These are phyloP conservation scores for Heterodera carotae DNA, from an alignment of 1,140 invertebrate genomes.

Conservation along the genomic window DNA sequence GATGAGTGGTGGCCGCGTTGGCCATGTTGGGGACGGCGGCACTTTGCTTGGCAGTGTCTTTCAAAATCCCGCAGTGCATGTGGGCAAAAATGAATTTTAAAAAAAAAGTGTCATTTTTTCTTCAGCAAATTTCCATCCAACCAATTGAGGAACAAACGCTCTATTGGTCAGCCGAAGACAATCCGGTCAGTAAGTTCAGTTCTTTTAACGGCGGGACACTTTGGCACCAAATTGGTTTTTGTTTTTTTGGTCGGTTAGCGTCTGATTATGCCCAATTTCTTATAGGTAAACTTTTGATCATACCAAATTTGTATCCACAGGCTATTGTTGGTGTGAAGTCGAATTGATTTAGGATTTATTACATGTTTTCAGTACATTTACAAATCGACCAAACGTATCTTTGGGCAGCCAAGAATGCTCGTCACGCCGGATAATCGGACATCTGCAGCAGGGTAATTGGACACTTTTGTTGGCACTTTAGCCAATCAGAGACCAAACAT, in stretches of 20 bases:
- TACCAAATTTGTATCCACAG: no score
- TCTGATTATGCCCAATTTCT: no score
- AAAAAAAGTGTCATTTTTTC: conserved; percentile 5
- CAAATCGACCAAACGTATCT: conserved; percentile 61
- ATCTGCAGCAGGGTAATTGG: not conserved
- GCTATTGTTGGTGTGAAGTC: no score
- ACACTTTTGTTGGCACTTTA: no score
- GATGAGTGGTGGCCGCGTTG: not conserved
- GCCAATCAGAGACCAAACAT: no score
- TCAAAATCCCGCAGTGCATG: conserved; percentile 23
- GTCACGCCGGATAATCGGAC: not conserved
- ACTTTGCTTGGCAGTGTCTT: conserved; percentile 11
- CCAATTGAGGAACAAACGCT: conserved; percentile 65
- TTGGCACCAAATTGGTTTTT: conserved; percentile 2
- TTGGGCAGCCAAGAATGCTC: conserved; percentile 54
- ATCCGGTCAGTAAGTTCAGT: conserved; percentile 44
- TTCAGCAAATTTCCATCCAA: conserved; percentile 51
- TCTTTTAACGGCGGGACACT: not conserved
- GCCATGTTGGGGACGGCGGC: not conserved
- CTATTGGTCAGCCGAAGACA: conserved; percentile 65
- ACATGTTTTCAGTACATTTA: conserved; percentile 53
- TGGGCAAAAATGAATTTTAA: not conserved
- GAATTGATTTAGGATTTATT: not conserved
- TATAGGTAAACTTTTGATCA: no score
- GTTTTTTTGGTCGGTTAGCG: no score